Conservation (phyloP, 2,797 vertebrate species). For the Rallus crepitans region DNA sequence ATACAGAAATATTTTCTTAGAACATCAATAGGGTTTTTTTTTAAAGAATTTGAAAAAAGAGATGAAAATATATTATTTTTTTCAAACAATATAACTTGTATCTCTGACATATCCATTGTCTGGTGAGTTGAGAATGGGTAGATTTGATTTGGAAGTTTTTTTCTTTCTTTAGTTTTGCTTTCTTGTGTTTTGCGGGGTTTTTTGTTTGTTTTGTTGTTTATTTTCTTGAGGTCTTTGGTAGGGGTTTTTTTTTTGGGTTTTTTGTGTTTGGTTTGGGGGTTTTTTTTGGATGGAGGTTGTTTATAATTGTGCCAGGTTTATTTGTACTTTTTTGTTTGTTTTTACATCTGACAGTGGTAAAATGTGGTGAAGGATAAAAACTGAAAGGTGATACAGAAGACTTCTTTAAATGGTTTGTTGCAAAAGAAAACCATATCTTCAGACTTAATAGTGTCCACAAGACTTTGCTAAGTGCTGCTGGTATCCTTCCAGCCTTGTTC, state of each 20-base stretch:
- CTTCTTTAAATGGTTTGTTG: background rate
- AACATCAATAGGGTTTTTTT: background rate
- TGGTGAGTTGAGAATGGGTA: background rate
- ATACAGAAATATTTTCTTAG: background rate
- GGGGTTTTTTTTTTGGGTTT: background rate
- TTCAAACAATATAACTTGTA: background rate
- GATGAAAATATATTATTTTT: background rate
- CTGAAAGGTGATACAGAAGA: background rate
- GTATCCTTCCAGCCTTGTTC: background rate
- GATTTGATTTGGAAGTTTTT: background rate
- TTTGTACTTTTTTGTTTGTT: background rate
- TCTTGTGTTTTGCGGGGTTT: rapidly evolving
- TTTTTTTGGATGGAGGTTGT: too few relatives aligned
- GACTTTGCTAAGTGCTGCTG: background rate
- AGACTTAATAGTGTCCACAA: background rate
- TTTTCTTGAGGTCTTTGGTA: background rate
- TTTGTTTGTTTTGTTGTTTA: background rate
- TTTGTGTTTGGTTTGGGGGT: too few relatives aligned
- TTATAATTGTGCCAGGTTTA: background rate
- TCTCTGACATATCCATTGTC: background rate
- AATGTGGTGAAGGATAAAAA: background rate
- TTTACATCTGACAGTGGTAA: background rate
- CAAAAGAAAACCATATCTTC: background rate
- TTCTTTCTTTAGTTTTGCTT: background rate
- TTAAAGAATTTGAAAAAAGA: background rate